Evolutionary conservation across 2,797 vertebrate genomes (phyloP).

Genomic region (Psittacula derbiana): DNA sequence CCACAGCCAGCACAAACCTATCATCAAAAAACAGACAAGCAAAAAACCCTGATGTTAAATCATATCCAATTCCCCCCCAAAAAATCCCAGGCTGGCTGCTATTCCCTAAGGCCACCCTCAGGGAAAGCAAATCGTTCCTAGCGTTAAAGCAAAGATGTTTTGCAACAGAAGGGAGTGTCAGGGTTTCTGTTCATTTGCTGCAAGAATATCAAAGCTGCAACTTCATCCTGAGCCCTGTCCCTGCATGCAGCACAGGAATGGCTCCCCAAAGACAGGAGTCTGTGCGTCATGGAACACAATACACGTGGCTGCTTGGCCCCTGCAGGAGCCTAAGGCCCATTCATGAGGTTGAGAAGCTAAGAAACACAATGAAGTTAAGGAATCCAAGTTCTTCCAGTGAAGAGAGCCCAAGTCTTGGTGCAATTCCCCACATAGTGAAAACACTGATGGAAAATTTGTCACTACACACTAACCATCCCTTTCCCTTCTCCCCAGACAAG

Average conservation of each 20-base stretch:
- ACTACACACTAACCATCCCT: background rate
- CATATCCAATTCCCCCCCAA: background rate
- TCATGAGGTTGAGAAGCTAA: fast-evolving
- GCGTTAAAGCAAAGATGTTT: background rate
- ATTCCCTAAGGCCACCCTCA: background rate
- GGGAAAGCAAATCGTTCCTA: background rate
- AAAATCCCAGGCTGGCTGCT: background rate
- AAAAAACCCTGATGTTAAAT: background rate
- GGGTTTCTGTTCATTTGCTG: background rate
- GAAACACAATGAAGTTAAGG: background rate
- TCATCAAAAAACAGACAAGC: background rate
- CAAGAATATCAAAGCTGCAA: background rate
- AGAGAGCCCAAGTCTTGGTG: background rate
- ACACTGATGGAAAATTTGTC: background rate
- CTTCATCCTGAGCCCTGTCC: background rate
- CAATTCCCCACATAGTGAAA: background rate
- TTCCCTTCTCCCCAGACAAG: background rate
- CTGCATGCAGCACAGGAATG: background rate
- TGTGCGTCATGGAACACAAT: background rate
- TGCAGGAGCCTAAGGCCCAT: fast-evolving
- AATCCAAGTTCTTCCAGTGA: background rate
- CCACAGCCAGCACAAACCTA: conserved; percentile 96
- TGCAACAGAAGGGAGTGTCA: conserved; percentile 11
- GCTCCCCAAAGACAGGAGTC: background rate
- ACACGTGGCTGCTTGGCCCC: background rate